These are phyloP conservation scores for Himalopsyche kuldschensis DNA, from an alignment of 2,888 invertebrate species.

Conservation along the genomic window DNA sequence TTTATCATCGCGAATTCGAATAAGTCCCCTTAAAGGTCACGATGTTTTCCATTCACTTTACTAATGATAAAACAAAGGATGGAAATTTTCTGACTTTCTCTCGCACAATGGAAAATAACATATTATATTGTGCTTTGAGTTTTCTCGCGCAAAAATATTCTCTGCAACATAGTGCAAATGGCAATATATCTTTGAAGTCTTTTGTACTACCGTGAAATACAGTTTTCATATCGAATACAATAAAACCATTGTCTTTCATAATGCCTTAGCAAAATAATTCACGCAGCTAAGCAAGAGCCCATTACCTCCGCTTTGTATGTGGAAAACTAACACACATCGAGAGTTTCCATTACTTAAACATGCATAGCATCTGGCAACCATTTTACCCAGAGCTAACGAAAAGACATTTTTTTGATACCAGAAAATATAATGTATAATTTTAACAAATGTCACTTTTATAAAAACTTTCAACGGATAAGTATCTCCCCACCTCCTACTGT, in stretches of 20 bases:
- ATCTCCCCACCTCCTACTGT: no score
- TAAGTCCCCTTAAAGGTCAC: not conserved
- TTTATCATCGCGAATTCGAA: not conserved
- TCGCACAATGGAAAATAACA: not conserved
- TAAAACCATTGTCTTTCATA: not conserved
- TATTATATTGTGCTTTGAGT: not conserved
- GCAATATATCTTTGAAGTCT: not conserved
- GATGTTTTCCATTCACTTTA: not conserved
- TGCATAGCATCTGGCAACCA: not conserved
- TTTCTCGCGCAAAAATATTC: not conserved
- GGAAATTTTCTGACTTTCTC: not conserved
- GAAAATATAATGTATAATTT: no score
- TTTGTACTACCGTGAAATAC: constrained; percentile 1
- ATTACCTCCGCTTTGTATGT: not conserved
- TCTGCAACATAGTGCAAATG: not conserved
- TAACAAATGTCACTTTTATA: no score
- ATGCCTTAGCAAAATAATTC: not conserved
- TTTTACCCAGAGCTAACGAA: no score
- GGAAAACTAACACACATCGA: not conserved
- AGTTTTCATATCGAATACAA: constrained; percentile 3
- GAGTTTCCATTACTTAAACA: constrained; percentile 6
- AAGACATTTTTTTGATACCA: no score
- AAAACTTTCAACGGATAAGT: no score
- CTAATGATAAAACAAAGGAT: not conserved
- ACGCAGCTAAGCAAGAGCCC: not conserved